Percentiles rank a stretch among this genome's conserved stretches.
Evolutionary conservation across 2,113 vertebrate genomes (phyloP).

Genomic region (Balaenoptera acutorostrata): DNA sequence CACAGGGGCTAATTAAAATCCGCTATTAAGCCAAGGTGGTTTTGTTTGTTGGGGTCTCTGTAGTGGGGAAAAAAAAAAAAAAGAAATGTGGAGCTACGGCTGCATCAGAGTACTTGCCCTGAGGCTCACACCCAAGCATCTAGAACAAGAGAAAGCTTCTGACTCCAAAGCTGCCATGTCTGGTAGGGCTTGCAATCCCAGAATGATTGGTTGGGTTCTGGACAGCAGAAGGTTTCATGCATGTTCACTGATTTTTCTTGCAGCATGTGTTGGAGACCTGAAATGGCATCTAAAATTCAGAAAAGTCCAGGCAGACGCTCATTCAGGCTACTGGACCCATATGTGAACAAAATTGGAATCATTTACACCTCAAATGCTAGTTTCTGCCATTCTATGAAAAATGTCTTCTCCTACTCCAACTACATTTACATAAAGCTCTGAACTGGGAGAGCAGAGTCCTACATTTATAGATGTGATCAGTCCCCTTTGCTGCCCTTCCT

Average conservation of each 20-base stretch:
- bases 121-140: neutral
- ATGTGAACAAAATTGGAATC: neutral
- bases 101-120: neutral
- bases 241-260: neutral
- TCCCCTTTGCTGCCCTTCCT: neutral
- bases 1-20: conserved; percentile 52
- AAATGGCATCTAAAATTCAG: neutral
- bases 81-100: neutral
- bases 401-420: neutral
- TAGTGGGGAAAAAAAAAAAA: neutral
- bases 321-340: neutral
- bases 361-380: neutral
- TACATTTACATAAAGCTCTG: neutral
- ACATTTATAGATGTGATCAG: neutral
- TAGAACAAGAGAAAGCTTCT: neutral
- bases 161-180: neutral
- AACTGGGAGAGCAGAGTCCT: neutral
- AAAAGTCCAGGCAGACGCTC: neutral
- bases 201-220: neutral
- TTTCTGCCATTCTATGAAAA: neutral
- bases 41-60: neutral
- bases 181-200: neutral
- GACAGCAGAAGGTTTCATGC: neutral
- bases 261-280: neutral
- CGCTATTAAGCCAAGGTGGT: neutral